Base-by-base conservation (phyloP, 2,113 vertebrate species). In the Pogonocichla stellata region DNA sequence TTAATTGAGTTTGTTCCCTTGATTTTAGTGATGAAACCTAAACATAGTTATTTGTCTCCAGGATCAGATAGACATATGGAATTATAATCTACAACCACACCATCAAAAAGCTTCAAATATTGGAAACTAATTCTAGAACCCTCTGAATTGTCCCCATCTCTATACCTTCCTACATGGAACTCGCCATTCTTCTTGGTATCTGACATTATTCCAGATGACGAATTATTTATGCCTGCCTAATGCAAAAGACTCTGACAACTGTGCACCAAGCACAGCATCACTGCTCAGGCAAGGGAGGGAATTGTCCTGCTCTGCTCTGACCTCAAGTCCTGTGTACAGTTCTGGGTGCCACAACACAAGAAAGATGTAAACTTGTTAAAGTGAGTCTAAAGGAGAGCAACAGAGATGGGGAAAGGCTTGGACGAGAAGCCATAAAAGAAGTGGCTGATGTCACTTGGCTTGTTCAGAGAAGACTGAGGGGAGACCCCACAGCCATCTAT, bases 251-350 rank as follows among this genome's bases (percentile, higher is more conserved):
- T 38, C 47, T 24, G 25, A 20, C 56, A 89, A 86, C 15, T 19
- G 54, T 28, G 23, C 28, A 66, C 6, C 15, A 51, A 58, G 38
- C 36, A 51, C 45, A 51, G 60, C 51, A 51, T n/a, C 0, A 0
- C 26, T 0, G 0, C 6, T 7, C 3, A 2, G 71, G 38, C 5
- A 19, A 45, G 19, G 33, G 16, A 53, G 69, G 50, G 28, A 10
- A 53, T 12, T 20, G 8, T 38, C 33, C 50, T 42, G 42, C 34
- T 50, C 36, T 43, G 31, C 31, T 72, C 22, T 66, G 14, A 43
- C 15, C 26, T 80, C 2, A 0, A 72, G 33, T 23, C 2, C 50
- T 33, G 26, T 8, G 45, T 5, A 19, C 60, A 72, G 22, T 23
- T 57, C 28, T 65, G 51, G 18, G 14, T 23, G 36, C 43, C 51